phyloP scores from a whole-genome alignment of 2,888 invertebrate species.

The Drosophila parthenogenetica region DNA sequence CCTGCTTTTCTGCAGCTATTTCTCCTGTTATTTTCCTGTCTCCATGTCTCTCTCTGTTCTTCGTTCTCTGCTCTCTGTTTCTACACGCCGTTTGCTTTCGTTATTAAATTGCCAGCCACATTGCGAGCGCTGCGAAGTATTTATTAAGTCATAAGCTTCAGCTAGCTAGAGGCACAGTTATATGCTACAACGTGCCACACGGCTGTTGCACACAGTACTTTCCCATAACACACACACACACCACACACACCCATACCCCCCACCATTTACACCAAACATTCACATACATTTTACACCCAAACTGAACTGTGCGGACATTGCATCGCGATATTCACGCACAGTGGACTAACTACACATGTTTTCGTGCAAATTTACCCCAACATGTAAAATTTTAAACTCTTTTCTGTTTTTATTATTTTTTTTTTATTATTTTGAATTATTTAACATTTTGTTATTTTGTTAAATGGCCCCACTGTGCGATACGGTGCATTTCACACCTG shows the following conservation, averaged over 20 bases:
- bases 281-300: slow-evolving; percentile 12
- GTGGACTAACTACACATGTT: slow-evolving; percentile 10
- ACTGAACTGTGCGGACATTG: slow-evolving; percentile 28
- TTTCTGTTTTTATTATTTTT: neutral
- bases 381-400: no score
- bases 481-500: slow-evolving; percentile 65
- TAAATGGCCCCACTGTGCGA: slow-evolving; percentile 34
- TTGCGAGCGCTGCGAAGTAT: slow-evolving; percentile 72
- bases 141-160: slow-evolving; percentile 75
- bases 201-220: slow-evolving; percentile 21
- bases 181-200: slow-evolving; percentile 24
- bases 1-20: slow-evolving; percentile 1
- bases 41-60: slow-evolving; percentile 24
- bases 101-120: slow-evolving; percentile 79
- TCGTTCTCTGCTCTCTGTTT: slow-evolving; percentile 27
- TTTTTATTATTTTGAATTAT: neutral
- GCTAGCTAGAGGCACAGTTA: slow-evolving; percentile 15
- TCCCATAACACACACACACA: slow-evolving; percentile 8
- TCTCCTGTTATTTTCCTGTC: slow-evolving; percentile 13
- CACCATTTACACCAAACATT: neutral
- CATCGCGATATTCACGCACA: slow-evolving; percentile 21
- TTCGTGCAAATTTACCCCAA: neutral
- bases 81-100: slow-evolving; percentile 66
- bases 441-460: no score
- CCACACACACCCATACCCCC: slow-evolving; percentile 5